Percentiles rank a stretch among this genome's conserved stretches.
Evolutionary conservation across 2,888 invertebrate species (phyloP).

Genomic region (Zhuqinia jingwanae): DNA sequence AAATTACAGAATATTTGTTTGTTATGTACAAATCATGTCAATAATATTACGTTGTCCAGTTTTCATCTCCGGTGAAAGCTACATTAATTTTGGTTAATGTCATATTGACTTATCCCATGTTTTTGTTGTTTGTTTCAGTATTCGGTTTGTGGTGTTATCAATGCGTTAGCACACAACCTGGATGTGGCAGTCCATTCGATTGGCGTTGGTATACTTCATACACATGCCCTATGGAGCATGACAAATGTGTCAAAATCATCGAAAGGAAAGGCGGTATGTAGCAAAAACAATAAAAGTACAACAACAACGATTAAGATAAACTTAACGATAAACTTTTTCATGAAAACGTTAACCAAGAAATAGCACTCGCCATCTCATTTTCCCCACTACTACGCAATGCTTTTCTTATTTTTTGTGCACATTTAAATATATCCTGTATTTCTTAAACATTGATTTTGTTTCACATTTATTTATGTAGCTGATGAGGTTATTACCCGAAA

Average conservation of each 20-base stretch:
- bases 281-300: slow-evolving; percentile 11
- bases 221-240: slow-evolving; percentile 91
- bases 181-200: slow-evolving; percentile 91
- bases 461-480: slow-evolving; percentile 85
- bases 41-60: no score
- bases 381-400: no score
- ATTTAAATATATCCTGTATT: no score
- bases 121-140: not conserved
- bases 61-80: no score
- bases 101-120: not conserved
- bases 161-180: slow-evolving; percentile 94
- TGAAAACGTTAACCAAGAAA: no score
- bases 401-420: no score
- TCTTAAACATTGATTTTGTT: no score
- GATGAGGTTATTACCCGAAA: slow-evolving; percentile 91
- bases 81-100: no score
- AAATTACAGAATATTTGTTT: not conserved
- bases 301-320: no score
- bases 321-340: no score
- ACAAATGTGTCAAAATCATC: slow-evolving; percentile 94
- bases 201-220: slow-evolving; percentile 89
- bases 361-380: no score
- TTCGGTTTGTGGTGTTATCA: slow-evolving; percentile 88
- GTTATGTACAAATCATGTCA: no score
- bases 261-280: slow-evolving; percentile 90